Conservation (phyloP, 2,113 vertebrate species). For the Microcebus murinus region DNA sequence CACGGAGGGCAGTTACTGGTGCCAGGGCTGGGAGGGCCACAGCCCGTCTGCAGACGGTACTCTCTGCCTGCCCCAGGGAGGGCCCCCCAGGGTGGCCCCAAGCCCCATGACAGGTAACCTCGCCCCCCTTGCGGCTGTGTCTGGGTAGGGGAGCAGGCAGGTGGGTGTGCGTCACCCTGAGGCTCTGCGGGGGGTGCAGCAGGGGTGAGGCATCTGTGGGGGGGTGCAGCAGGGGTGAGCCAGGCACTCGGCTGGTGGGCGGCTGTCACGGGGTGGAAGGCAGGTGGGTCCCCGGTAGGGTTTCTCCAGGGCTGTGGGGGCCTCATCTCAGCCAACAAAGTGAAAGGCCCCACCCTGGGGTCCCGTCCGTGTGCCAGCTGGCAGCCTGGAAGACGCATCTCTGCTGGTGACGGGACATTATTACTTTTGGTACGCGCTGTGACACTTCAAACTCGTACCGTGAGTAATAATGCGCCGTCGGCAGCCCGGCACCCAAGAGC, state of each 20-base stretch:
- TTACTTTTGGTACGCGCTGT: constrained; percentile 99
- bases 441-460: constrained; percentile 99
- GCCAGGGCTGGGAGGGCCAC: constrained; percentile 87
- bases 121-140: fast-evolving
- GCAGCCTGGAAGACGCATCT: not conserved
- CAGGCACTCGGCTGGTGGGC: no score
- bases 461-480: constrained; percentile 99
- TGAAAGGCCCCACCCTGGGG: not conserved
- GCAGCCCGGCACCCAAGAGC: constrained; percentile 83
- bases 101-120: constrained; percentile 76
- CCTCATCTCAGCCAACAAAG: not conserved
- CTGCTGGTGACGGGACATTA: constrained; percentile 94
- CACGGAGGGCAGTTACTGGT: constrained; percentile 89
- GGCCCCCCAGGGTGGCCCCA: not conserved
- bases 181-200: not conserved
- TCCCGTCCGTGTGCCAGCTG: fast-evolving
- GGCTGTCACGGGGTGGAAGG: not conserved
- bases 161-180: not conserved
- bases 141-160: not conserved
- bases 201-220: no score
- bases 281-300: no score
- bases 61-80: constrained; percentile 78
- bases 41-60: constrained; percentile 79
- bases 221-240: not conserved
- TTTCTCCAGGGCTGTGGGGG: fast-evolving